Evolutionary conservation across 1,140 invertebrate species (phyloP).

Genomic region (Helicorthomorpha holstii): DNA sequence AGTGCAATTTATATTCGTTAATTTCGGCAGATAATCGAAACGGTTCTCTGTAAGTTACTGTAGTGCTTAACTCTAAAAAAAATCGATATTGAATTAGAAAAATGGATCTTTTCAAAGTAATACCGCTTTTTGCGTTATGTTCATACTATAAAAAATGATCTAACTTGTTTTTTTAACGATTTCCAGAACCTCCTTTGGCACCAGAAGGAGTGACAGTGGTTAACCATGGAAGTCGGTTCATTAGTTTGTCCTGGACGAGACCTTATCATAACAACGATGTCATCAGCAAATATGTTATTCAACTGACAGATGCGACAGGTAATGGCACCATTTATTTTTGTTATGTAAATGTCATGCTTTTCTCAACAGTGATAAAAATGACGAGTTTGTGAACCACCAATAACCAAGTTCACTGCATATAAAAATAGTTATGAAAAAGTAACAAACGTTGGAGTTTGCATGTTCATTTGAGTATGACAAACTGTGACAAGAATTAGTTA

Average conservation of each 20-base stretch:
- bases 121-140: background rate
- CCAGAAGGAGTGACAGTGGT: conserved; percentile 21
- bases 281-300: conserved; percentile 24
- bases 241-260: conserved; percentile 22
- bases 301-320: conserved; percentile 20
- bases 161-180: no score
- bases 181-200: conserved; percentile 24
- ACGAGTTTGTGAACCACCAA: no score
- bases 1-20: no score
- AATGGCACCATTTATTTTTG: no score
- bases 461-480: no score
- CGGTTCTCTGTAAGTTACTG: background rate
- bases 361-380: no score
- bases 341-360: no score
- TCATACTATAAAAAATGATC: background rate
- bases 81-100: background rate
- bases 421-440: no score
- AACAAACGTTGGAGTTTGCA: no score
- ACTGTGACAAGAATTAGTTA: no score
- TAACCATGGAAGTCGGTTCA: conserved; percentile 20
- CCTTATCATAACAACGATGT: conserved; percentile 29
- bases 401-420: no score
- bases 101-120: background rate
- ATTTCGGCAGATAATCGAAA: background rate
- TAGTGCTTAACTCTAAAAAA: background rate